These are phyloP conservation scores for Drosophila watanabei DNA, from an alignment of 1,140 invertebrate species.

Conservation along the genomic window DNA sequence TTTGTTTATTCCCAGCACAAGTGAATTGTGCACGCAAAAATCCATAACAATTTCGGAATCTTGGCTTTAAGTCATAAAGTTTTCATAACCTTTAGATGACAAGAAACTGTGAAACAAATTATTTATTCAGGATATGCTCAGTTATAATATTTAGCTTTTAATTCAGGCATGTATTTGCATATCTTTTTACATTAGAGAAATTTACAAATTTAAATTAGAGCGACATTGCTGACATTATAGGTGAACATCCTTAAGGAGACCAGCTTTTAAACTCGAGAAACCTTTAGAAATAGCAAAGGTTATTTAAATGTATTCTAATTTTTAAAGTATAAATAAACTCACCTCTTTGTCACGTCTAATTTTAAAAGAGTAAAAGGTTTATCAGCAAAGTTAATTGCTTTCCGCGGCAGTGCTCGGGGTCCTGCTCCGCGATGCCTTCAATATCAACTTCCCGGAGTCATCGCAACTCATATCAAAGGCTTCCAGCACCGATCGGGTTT, in stretches of 20 bases:
- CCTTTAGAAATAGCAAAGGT: background rate
- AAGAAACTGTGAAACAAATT: background rate
- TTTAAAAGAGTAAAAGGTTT: background rate
- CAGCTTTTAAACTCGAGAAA: background rate
- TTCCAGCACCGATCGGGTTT: constrained; percentile 1
- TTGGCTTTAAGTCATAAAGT: constrained; percentile 14
- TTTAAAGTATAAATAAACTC: background rate
- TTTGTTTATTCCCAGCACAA: constrained; percentile 19
- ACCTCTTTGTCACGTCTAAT: background rate
- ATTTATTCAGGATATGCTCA: background rate
- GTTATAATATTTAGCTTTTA: background rate
- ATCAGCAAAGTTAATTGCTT: background rate
- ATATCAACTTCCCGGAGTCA: background rate
- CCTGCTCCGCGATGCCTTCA: background rate
- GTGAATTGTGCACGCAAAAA: constrained; percentile 10
- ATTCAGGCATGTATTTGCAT: background rate
- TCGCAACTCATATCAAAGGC: constrained; percentile 5
- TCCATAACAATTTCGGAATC: constrained; percentile 8
- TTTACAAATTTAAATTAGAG: background rate
- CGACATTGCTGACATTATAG: background rate
- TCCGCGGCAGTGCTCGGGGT: background rate
- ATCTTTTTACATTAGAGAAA: background rate
- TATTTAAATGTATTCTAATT: background rate
- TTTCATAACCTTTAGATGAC: background rate
- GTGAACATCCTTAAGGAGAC: background rate